Evolutionary conservation across 2,888 invertebrate genomes (phyloP).

Genomic region (Nemotelus nigrinus): DNA sequence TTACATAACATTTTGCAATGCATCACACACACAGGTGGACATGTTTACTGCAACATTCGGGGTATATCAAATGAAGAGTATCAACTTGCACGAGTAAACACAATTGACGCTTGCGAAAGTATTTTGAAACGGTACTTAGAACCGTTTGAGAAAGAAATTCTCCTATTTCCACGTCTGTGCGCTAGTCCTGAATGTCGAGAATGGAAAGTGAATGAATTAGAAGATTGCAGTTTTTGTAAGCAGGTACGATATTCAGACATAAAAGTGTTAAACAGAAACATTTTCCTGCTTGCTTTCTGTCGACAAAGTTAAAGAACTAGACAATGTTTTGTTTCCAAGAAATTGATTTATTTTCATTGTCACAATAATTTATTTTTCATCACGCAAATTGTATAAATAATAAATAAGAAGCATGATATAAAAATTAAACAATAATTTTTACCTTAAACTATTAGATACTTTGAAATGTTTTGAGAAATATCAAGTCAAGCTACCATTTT

Average conservation of each 20-base stretch:
- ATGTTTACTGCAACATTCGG: slow-evolving; percentile 67
- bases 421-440: no score
- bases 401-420: neutral
- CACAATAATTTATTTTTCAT: no score
- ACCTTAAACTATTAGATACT: no score
- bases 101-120: slow-evolving; percentile 71
- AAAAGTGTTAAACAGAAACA: neutral
- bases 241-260: slow-evolving; percentile 63
- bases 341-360: neutral
- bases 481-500: no score
- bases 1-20: neutral
- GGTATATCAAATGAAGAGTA: slow-evolving; percentile 70
- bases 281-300: neutral
- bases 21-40: slow-evolving; percentile 64
- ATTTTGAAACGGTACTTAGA: slow-evolving; percentile 69
- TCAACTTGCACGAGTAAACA: slow-evolving; percentile 71
- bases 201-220: slow-evolving; percentile 66
- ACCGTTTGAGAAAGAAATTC: slow-evolving; percentile 75
- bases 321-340: no score
- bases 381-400: neutral
- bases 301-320: no score
- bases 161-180: slow-evolving; percentile 75
- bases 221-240: slow-evolving; percentile 69
- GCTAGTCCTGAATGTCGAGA: slow-evolving; percentile 68
- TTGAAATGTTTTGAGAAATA: no score